These are phyloP conservation scores for Furcifer pardalis DNA, from an alignment of 2,797 vertebrate genomes.

Conservation along the genomic window DNA sequence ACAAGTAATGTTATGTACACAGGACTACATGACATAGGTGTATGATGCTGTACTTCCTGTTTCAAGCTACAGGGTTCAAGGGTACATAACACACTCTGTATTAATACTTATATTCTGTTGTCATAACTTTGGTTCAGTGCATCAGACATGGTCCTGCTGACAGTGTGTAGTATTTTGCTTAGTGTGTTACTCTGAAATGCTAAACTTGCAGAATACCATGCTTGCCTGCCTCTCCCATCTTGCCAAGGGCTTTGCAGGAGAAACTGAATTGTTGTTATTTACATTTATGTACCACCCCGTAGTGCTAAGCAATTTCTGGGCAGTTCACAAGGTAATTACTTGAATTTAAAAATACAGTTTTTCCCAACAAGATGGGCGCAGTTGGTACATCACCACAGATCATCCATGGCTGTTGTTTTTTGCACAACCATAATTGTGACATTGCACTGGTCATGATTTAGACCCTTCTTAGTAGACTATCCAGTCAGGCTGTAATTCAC, in stretches of 20 bases:
- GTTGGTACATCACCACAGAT: not conserved
- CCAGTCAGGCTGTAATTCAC: slow-evolving; percentile 1
- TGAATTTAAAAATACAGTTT: no score
- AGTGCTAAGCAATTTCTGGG: no score
- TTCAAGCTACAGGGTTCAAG: not conserved
- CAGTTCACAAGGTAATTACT: no score
- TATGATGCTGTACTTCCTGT: not conserved
- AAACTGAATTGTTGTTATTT: not conserved
- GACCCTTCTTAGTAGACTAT: not conserved
- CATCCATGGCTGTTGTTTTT: not conserved
- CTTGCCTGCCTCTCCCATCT: not conserved
- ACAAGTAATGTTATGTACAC: not conserved
- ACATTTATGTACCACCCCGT: no score
- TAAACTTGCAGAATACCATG: not conserved
- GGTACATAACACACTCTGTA: not conserved
- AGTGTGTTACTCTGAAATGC: not conserved
- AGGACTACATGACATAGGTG: not conserved
- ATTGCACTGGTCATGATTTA: not conserved
- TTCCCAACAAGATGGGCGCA: no score
- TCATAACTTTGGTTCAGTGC: not conserved
- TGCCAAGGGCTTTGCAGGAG: not conserved
- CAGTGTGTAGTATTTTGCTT: not conserved
- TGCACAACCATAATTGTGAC: not conserved
- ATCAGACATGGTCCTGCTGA: not conserved
- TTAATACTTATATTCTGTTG: not conserved